Evolutionary conservation across 2,888 invertebrate species (phyloP), one percentile per base, ranked within the genome.

Genomic region (Zygaena filipendulae): DNA sequence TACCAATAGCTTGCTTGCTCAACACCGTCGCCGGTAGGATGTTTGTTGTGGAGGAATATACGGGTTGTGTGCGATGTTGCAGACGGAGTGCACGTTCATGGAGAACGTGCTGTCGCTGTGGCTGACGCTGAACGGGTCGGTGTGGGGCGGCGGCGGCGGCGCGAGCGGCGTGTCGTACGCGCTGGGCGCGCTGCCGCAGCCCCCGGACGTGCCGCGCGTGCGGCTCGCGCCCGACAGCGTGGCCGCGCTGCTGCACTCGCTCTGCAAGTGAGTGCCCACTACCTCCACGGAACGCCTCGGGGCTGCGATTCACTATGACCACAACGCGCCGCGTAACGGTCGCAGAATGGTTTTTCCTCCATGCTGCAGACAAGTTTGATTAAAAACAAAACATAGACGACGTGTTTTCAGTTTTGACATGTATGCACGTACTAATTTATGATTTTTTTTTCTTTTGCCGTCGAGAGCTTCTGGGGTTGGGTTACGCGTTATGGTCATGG

Each of bases 101-200:
- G 95, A 95, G 67, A 86, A 91, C 53, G 87, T 92, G 25, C 75
- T 95, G 19, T 90, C 92, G 41, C 77, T 95, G 42, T 95, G 95
- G 92, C 77, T 95, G 37, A 93, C 92, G 2, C 74, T 95, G 36
- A 93, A 92, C 84, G 82, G 90, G 64, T 61, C 80, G 32, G 47
- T 67, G 59, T 62, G 77, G 79, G 53, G 82, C 45, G 48, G 52
- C 29, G 50, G 59, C 41, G 59, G 62, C 43, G 34, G 38, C 27
- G 53, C 63, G 25, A 49, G 59, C 41, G 59, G 61, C 43, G 33
- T 38, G 26, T 53, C 63, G 25, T 72, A 69, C 70, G 52, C 68
- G 36, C 53, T 62, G 42, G 56, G 63, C 21, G 48, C 64, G 39
- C 59, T 69, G 19, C 55, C 62, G 33, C 58, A 70, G 51, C 75